Conservation (phyloP, 2,113 vertebrate species). For the Chionomys nivalis region DNA sequence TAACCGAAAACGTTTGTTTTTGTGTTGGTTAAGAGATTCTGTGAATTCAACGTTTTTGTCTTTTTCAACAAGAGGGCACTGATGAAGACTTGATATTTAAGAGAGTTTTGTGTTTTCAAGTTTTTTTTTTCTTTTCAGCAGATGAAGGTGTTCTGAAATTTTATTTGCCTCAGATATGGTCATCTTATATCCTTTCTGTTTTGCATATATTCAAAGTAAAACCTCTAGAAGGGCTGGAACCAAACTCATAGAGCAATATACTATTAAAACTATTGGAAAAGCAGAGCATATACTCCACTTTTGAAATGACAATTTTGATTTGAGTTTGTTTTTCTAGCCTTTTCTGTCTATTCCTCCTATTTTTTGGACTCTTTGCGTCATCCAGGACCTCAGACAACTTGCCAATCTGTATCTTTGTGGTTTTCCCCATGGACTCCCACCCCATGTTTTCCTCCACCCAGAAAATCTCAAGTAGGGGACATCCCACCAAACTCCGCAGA, state of each 20-base stretch:
- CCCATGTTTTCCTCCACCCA: not conserved
- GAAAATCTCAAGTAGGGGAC: not conserved
- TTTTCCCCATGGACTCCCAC: not conserved
- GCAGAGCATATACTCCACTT: not conserved
- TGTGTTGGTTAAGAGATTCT: not conserved
- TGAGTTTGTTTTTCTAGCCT: conserved; percentile 1
- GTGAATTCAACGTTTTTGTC: not conserved
- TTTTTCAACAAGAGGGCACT: not conserved
- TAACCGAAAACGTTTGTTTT: not conserved
- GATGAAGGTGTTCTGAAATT: not conserved
- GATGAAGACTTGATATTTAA: not conserved
- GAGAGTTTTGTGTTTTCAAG: not conserved
- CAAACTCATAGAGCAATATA: not conserved
- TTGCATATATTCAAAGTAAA: not conserved
- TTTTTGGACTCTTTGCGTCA: not conserved
- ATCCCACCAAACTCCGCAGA: not conserved
- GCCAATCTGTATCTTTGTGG: not conserved
- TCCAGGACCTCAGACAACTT: not conserved
- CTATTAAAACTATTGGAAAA: not conserved
- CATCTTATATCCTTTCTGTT: not conserved
- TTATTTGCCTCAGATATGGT: not conserved
- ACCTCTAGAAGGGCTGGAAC: not conserved
- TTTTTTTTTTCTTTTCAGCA: not conserved
- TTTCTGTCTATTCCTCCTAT: not conserved
- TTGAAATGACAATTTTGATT: not conserved